Percentiles rank a stretch among this genome's conserved stretches.
These are phyloP conservation scores for Anser cygnoides DNA, from an alignment of 2,113 vertebrate genomes.

Conservation along the genomic window DNA sequence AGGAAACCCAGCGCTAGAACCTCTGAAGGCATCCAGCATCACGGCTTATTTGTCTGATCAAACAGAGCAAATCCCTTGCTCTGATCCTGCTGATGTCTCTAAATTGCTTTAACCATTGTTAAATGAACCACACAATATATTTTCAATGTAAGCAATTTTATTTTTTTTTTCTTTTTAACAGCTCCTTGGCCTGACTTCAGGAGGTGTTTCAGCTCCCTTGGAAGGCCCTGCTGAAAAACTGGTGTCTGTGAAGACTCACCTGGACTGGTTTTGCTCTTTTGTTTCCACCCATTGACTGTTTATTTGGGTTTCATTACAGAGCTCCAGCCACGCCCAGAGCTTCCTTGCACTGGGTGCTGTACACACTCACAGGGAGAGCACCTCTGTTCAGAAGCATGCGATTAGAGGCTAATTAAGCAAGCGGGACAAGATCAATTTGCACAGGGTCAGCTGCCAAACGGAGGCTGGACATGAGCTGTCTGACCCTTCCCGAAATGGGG, in stretches of 20 bases:
- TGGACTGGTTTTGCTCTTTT: not conserved
- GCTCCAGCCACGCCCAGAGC: not conserved
- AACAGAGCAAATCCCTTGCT: constrained; percentile 31
- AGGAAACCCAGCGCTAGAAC: not conserved
- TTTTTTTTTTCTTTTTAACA: not conserved
- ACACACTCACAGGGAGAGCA: accelerated
- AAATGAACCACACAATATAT: constrained; percentile 40
- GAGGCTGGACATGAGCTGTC: not conserved
- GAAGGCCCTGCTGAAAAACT: not conserved
- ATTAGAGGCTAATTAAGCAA: not conserved
- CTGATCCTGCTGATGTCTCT: constrained; percentile 51
- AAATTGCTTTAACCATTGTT: constrained; percentile 39
- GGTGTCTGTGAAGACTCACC: not conserved
- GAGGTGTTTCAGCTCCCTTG: not conserved
- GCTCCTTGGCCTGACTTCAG: not conserved
- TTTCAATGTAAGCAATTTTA: not conserved
- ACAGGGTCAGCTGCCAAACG: accelerated
- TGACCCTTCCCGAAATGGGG: not conserved
- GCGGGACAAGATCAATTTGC: not conserved
- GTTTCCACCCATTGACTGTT: not conserved
- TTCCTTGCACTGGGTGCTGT: not conserved
- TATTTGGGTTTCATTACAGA: not conserved
- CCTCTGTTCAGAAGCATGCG: not conserved
- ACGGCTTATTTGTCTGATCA: constrained; percentile 44
- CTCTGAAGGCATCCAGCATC: not conserved